Conservation (phyloP, 2,113 vertebrate species). For the Tachysurus vachellii region DNA sequence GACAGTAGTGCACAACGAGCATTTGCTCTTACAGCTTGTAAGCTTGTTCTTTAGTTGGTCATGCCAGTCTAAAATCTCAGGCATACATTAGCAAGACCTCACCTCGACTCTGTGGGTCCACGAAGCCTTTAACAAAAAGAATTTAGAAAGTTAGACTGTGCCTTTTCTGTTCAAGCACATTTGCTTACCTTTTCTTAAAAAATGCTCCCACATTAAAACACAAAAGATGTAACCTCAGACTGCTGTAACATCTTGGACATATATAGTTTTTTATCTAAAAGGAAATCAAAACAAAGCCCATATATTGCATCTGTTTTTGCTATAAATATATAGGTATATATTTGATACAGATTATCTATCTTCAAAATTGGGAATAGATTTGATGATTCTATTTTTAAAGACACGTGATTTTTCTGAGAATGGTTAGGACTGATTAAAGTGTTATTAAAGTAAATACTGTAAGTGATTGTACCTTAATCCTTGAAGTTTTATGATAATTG, state of each 20-base stretch:
- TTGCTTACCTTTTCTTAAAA: slow-evolving; percentile 8
- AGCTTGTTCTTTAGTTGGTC: slow-evolving; percentile 9
- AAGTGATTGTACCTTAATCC: background rate
- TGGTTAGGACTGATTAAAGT: slow-evolving; percentile 9
- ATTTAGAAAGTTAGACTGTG: slow-evolving; percentile 57
- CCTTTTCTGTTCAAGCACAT: slow-evolving; percentile 59
- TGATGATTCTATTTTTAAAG: slow-evolving; percentile 53
- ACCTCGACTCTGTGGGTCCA: slow-evolving; percentile 6
- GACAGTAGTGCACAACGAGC: slow-evolving; percentile 56
- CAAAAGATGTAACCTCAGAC: slow-evolving; percentile 42
- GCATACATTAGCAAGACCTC: slow-evolving; percentile 58
- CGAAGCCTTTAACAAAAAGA: slow-evolving; percentile 31
- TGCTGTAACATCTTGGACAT: slow-evolving; percentile 42
- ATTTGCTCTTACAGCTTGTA: slow-evolving; percentile 47
- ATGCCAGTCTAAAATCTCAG: slow-evolving; percentile 59
- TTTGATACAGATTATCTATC: slow-evolving; percentile 53
- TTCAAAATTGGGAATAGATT: slow-evolving; percentile 43
- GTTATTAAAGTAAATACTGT: slow-evolving; percentile 23
- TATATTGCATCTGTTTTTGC: slow-evolving; percentile 34
- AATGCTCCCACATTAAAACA: background rate
- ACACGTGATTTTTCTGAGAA: slow-evolving; percentile 24
- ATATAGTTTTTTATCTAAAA: slow-evolving; percentile 50
- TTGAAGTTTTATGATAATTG: background rate
- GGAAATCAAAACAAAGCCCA: slow-evolving; percentile 40
- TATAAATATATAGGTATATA: slow-evolving; percentile 42